These are phyloP conservation scores for Eira barbara DNA, from an alignment of 2,113 vertebrate genomes.

Conservation along the genomic window DNA sequence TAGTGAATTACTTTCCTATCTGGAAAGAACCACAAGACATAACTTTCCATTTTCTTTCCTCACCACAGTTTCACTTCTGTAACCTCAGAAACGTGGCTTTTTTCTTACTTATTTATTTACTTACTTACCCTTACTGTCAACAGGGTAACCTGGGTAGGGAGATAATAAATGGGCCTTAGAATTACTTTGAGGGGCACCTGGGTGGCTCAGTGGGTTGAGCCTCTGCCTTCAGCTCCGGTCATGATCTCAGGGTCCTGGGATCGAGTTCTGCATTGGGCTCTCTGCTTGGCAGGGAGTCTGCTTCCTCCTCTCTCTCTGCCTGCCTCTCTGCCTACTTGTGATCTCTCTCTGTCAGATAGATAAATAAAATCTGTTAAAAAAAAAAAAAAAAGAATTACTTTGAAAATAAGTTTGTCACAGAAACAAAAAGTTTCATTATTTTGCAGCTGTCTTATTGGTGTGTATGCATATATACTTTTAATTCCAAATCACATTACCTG, in stretches of 20 bases:
- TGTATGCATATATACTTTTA: background rate
- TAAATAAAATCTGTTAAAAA: too few relatives aligned
- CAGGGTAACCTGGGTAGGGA: background rate
- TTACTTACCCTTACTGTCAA: background rate
- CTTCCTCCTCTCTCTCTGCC: too few relatives aligned
- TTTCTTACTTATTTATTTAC: background rate
- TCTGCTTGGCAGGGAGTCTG: too few relatives aligned
- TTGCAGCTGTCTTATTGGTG: background rate
- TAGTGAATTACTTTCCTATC: slow-evolving; percentile 34
- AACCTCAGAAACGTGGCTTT: background rate
- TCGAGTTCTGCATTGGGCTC: too few relatives aligned
- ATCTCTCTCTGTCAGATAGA: too few relatives aligned
- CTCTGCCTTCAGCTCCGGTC: too few relatives aligned
- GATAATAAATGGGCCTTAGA: background rate
- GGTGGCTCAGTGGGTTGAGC: too few relatives aligned
- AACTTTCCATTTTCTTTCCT: background rate
- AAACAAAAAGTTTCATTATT: background rate
- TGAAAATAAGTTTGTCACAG: slow-evolving; percentile 3
- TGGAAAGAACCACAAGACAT: background rate
- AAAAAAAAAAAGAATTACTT: too few relatives aligned
- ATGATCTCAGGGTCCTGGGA: too few relatives aligned
- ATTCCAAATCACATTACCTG: background rate
- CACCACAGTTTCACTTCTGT: background rate
- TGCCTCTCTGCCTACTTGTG: too few relatives aligned
- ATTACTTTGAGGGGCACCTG: background rate